Evolutionary conservation across 2,113 vertebrate species (phyloP).

Genomic region (Spilogale gracilis): DNA sequence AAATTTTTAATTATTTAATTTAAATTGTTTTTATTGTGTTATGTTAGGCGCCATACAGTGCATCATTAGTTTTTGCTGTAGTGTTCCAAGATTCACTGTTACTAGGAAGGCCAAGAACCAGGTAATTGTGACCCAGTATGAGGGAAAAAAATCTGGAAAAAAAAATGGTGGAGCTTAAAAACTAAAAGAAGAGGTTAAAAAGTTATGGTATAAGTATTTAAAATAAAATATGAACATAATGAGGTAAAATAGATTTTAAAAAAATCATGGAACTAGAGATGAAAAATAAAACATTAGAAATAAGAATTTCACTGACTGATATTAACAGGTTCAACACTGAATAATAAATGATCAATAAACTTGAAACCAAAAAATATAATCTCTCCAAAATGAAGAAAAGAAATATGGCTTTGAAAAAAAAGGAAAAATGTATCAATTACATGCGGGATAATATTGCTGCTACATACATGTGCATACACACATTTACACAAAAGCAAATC

Average conservation of each 20-base stretch:
- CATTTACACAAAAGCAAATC: background rate
- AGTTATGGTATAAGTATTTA: background rate
- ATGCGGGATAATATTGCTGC: background rate
- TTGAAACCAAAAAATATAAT: background rate
- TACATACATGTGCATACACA: background rate
- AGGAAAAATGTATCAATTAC: background rate
- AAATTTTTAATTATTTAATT: too few species aligned
- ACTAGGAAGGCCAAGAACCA: background rate
- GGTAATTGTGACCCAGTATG: background rate
- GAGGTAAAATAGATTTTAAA: background rate
- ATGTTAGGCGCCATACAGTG: too few species aligned
- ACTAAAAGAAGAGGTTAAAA: background rate
- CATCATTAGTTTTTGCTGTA: too few species aligned
- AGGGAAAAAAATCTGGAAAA: background rate
- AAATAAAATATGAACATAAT: background rate
- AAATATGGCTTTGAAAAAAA: background rate
- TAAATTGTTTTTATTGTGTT: too few species aligned
- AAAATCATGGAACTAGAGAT: background rate
- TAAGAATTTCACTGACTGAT: background rate
- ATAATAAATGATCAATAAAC: background rate
- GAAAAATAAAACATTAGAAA: background rate
- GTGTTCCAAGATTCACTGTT: background rate
- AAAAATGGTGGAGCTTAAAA: background rate
- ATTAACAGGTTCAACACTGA: background rate
- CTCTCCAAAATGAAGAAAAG: background rate